Evolutionary conservation across 2,888 invertebrate genomes (phyloP).

Genomic region (Brassicogethes aeneus): DNA sequence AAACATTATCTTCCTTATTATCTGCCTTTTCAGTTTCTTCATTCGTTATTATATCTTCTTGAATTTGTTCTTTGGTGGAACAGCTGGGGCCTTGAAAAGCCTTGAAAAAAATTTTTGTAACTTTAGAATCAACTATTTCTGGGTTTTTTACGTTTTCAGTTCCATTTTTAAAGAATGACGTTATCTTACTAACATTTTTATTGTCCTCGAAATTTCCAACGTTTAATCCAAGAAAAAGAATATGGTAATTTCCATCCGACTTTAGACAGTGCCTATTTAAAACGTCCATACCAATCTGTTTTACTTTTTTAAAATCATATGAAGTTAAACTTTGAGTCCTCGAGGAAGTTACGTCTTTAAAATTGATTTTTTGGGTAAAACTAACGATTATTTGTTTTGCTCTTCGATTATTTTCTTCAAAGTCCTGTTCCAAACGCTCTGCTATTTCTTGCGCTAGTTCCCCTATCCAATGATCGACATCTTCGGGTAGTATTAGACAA

Average conservation of each 20-base stretch:
- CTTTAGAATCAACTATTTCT: neutral
- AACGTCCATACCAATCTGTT: conserved; percentile 55
- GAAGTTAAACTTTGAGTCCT: conserved; percentile 52
- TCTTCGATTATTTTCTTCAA: conserved; percentile 68
- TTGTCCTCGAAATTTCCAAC: conserved; percentile 68
- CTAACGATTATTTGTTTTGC: conserved; percentile 73
- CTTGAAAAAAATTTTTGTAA: too few species aligned
- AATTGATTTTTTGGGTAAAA: conserved; percentile 48
- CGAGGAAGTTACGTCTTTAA: conserved; percentile 54
- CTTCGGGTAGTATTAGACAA: conserved; percentile 57
- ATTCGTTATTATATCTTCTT: neutral
- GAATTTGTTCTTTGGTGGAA: too few species aligned
- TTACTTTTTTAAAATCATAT: conserved; percentile 59
- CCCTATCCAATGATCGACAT: conserved; percentile 69
- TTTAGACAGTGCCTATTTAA: conserved; percentile 47
- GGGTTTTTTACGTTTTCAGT: conserved; percentile 3
- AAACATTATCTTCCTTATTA: conserved; percentile 6
- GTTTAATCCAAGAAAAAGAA: conserved; percentile 67
- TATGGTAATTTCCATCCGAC: conserved; percentile 38
- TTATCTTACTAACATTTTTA: conserved; percentile 41
- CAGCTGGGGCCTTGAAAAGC: neutral
- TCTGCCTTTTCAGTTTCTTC: conserved; percentile 4
- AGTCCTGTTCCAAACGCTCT: conserved; percentile 74
- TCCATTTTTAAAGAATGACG: conserved; percentile 25
- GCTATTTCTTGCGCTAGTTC: conserved; percentile 76